Evolutionary conservation across 1,140 invertebrate genomes (phyloP).

Genomic region (Lithobius niger): DNA sequence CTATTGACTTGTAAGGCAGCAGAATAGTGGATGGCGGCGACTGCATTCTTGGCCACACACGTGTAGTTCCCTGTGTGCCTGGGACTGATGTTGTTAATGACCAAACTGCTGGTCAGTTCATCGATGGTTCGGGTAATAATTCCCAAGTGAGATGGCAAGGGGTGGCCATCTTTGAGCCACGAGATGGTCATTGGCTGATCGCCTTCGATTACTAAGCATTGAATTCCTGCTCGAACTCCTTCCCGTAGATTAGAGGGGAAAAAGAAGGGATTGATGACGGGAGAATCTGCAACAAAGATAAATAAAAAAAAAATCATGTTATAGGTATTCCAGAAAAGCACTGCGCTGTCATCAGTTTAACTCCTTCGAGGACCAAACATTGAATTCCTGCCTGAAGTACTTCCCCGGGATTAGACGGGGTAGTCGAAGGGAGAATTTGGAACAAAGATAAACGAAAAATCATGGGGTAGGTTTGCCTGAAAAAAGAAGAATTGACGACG

Average conservation of each 20-base stretch:
- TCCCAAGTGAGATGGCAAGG: conserved; percentile 16
- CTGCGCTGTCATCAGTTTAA: no score
- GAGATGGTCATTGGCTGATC: conserved; percentile 31
- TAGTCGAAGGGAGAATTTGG: no score
- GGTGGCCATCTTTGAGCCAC: conserved; percentile 33
- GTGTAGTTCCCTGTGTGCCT: conserved; percentile 36
- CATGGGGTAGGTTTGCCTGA: no score
- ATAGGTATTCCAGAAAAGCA: no score
- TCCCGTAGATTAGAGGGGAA: conserved; percentile 46
- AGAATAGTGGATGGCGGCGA: conserved; percentile 29
- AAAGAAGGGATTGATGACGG: conserved; percentile 49
- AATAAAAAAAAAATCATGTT: no score
- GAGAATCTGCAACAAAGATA: conserved; percentile 44
- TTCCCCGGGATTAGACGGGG: no score
- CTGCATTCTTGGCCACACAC: conserved; percentile 33
- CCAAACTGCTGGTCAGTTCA: conserved; percentile 19
- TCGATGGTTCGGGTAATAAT: background rate
- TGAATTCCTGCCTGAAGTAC: no score
- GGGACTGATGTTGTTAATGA: conserved; percentile 29
- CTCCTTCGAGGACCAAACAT: no score
- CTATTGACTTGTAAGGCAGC: conserved; percentile 19
- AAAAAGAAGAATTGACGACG: no score
- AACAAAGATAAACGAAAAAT: no score
- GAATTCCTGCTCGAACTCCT: conserved; percentile 50
- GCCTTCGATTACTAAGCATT: conserved; percentile 34